Evolutionary conservation across 2,113 vertebrate genomes (phyloP), one percentile per base, ranked within the genome.

Genomic region (Pomatorhinus ruficollis): DNA sequence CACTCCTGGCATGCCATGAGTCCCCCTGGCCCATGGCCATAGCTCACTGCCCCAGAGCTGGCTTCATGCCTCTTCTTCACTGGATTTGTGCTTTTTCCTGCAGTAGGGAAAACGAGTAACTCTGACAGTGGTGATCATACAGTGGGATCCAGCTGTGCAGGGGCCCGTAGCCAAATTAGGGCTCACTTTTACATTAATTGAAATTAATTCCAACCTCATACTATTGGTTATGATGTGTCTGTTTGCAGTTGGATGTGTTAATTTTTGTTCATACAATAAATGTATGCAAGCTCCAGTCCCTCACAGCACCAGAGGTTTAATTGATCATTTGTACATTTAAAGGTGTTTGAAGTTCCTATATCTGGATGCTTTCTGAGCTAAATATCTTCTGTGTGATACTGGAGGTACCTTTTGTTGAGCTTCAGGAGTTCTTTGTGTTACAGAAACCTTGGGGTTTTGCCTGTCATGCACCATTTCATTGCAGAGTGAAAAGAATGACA

Each of bases 1-100:
- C 11, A 1, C 57, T 75, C 37, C 16, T 71, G 75, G 35, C 75
- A 37, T 0, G 0, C 27, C 0, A 0, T 37, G 35, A 8, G 13
- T 85, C 22, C 42, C 15, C 14, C 59, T 82, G 1, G 1, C 11
- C 76, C n/a, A 0, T 33, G 33, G 24, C 65, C 21, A 2, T 4
- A 49, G 33, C 64, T 86, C 3, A 2, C 39, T 95, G 76, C 42
- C 45, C 60, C 76, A 42, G 45, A 47, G 8, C 27, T 80, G 50
- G n/a, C 61, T 63, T 59, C 35, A 3, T 6, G 14, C 31, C 33
- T n/a, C 27, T 56, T 23, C 53, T 42, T 44, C 87, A 28, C 11
- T 1, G 10, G 17, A 9, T 78, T 78, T 91, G 24, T 89, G 54
- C 59, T 28, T 92, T 72, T 87, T 77, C 42, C 60, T 86, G 71